Conservation (phyloP, 2,888 invertebrate genomes). For the Siphonodentalium dalli region DNA sequence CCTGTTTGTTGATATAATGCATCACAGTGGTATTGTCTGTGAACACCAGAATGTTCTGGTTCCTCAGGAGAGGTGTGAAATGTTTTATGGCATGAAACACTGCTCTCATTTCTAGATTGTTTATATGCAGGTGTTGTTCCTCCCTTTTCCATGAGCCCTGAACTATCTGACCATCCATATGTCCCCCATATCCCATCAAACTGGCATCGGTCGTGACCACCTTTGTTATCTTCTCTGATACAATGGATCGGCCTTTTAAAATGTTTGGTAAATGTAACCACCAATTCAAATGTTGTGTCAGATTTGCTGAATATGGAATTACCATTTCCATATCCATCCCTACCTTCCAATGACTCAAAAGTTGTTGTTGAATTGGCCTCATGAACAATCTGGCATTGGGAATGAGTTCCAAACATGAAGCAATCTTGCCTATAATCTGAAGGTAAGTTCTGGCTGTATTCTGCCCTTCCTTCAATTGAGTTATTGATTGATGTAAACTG, state of each 20-base stretch:
- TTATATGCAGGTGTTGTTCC: too few relatives aligned
- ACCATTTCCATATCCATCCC: background rate
- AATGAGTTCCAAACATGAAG: background rate
- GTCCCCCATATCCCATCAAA: too few relatives aligned
- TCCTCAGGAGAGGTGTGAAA: too few relatives aligned
- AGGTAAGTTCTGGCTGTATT: background rate
- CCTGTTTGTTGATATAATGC: background rate
- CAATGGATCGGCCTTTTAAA: background rate
- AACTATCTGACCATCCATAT: too few relatives aligned
- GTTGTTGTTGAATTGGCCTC: conserved; percentile 2
- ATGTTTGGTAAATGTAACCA: background rate
- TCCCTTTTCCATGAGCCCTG: too few relatives aligned
- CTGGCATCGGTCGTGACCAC: too few relatives aligned
- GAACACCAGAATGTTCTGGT: background rate
- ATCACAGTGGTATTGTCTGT: background rate
- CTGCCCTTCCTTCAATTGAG: background rate
- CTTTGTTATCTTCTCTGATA: too few relatives aligned
- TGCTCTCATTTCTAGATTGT: too few relatives aligned
- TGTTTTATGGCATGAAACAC: too few relatives aligned
- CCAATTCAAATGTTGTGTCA: background rate
- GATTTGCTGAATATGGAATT: background rate
- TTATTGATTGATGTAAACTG: too few relatives aligned
- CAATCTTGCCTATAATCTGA: background rate
- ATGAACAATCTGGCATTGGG: background rate
- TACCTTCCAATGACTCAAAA: background rate